Conservation (phyloP, 2,797 vertebrate species). For the Sebastes kiyomatsui region DNA sequence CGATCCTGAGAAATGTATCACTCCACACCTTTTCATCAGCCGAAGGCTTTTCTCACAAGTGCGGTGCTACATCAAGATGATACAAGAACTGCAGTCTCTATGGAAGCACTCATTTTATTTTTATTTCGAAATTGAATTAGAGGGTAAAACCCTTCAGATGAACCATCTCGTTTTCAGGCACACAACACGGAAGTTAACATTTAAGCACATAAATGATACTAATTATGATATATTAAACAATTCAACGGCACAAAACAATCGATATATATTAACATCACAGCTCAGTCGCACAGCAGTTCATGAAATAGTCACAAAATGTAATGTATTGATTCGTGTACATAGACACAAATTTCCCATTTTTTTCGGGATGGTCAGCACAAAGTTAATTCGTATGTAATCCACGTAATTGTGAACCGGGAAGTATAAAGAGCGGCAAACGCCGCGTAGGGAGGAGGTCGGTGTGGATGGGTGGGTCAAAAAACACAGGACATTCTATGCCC, state of each 20-base stretch:
- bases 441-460: no score
- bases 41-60: slow-evolving; percentile 14
- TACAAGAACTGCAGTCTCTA: background rate
- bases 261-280: background rate
- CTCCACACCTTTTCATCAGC: slow-evolving; percentile 15
- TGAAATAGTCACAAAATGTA: no score
- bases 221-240: background rate
- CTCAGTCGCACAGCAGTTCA: background rate
- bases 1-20: slow-evolving; percentile 34
- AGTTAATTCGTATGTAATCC: no score
- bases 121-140: background rate
- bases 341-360: no score
- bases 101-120: background rate
- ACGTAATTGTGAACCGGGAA: no score
- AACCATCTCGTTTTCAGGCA: background rate
- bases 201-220: background rate
- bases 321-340: no score
- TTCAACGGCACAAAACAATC: background rate
- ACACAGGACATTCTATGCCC: no score
- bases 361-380: no score
- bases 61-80: slow-evolving; percentile 13
- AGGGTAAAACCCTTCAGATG: background rate
- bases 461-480: no score
- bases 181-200: background rate
- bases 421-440: no score